These are phyloP conservation scores for Manis javanica DNA, from an alignment of 2,797 vertebrate genomes.

Conservation along the genomic window DNA sequence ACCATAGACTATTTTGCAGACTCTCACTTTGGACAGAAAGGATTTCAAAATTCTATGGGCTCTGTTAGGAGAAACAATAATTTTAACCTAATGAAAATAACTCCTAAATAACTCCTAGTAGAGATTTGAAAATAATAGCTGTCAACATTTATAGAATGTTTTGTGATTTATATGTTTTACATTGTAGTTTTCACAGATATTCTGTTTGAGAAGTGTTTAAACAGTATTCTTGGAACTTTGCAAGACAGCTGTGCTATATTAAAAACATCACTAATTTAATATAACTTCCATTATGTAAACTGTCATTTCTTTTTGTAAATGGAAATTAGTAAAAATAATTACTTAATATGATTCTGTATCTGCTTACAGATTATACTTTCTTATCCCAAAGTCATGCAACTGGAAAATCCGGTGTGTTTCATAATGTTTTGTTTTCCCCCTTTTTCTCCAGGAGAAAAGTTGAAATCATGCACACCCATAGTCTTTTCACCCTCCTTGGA, in stretches of 20 bases:
- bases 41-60: neutral
- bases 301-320: neutral
- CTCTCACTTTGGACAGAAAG: neutral
- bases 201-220: slow-evolving; percentile 16
- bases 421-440: slow-evolving; percentile 63
- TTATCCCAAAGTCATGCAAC: neutral
- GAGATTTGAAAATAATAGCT: slow-evolving; percentile 15
- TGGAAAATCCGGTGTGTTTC: neutral
- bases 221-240: neutral
- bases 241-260: neutral
- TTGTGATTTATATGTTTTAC: neutral
- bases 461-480: slow-evolving; percentile 99
- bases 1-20: neutral
- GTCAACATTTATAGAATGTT: neutral
- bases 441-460: slow-evolving; percentile 93
- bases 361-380: slow-evolving; percentile 10
- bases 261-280: too few relatives aligned
- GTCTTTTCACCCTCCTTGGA: slow-evolving; percentile 96
- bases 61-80: neutral
- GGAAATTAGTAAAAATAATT: neutral
- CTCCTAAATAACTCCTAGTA: neutral
- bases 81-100: slow-evolving; percentile 24
- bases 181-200: neutral
- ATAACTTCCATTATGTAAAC: neutral
- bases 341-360: neutral